Base-by-base conservation (phyloP, 2,888 invertebrate genomes). In the Ypsolopha sequella region DNA sequence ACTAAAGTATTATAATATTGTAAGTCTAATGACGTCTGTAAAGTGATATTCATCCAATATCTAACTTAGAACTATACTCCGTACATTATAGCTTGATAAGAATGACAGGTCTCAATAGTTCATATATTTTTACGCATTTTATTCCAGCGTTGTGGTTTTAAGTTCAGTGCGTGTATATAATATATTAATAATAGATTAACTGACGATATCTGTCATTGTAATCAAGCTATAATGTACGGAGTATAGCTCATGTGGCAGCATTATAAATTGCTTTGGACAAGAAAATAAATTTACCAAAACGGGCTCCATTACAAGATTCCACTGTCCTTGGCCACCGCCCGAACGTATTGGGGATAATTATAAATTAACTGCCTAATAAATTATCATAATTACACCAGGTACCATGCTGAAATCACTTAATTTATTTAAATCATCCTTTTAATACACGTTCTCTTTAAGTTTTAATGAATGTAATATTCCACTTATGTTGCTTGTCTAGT, bases 281-380 rank as follows among this genome's bases (percentile, higher is more conserved):
- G 24, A 24, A 24, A 24, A 24, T 24, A 24, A 24, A 24, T 24
- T 24, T 24, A 24, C 10, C 39, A 10, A 39, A 39, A 39, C 10
- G 11, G 39, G n/a, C 39, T 9, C 39, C 39, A 39, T 39, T 9
- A 39, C n/a, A 39, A 11, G 9, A 39, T 13, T 43, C 7, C 4
- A 43, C 64, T 68, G 66, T 61, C 77, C 76, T 76, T 75, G 78
- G 53, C 48, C 48, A 10, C 48, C 54, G 56, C 57, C 58, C 61
- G 62, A 53, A 59, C 60, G 43, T 60, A 61, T 65, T 62, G 51
- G 50, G 58, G 51, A 59, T 61, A 60, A 56, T 63, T 66, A 62
- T 56, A 59, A 62, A 61, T 66, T 51, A 56, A 58, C 51, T 51
- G 52, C 56, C 53, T 55, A 55, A 56, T 60, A 60, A 55, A 60